Evolutionary conservation across 2,797 vertebrate genomes (phyloP).

Genomic region (Artibeus jamaicensis): DNA sequence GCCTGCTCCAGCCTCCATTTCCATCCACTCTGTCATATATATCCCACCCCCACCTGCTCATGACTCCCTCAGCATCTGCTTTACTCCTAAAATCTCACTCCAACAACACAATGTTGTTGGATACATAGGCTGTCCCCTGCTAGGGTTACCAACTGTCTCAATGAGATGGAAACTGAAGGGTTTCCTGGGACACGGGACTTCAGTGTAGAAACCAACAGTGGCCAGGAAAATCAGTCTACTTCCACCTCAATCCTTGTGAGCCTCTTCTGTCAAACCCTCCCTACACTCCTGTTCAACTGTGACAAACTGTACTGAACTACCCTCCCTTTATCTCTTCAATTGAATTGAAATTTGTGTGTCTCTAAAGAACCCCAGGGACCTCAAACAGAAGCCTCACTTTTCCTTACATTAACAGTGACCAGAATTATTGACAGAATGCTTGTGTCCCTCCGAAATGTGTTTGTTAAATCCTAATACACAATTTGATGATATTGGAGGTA

Average conservation of each 20-base stretch:
- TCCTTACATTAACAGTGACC: background rate
- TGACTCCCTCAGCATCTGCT: background rate
- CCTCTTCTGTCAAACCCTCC: background rate
- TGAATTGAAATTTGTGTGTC: background rate
- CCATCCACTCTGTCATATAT: background rate
- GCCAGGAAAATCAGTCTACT: background rate
- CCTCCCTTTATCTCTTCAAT: background rate
- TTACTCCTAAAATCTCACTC: constrained; percentile 15
- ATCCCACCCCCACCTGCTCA: background rate
- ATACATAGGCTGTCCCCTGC: background rate
- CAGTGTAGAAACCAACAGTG: background rate
- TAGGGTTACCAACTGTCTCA: background rate
- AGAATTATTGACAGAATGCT: background rate
- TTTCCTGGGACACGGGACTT: background rate
- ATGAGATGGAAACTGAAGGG: background rate
- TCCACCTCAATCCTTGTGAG: background rate
- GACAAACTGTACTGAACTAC: background rate
- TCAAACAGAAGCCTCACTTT: background rate
- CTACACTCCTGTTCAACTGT: background rate
- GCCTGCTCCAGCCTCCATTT: background rate
- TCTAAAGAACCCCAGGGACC: background rate
- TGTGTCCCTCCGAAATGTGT: background rate
- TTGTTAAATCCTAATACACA: background rate
- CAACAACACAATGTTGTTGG: background rate
- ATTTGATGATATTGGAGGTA: background rate